Evolutionary conservation across 2,113 vertebrate genomes (phyloP).

Genomic region (Burhinus oedicnemus): DNA sequence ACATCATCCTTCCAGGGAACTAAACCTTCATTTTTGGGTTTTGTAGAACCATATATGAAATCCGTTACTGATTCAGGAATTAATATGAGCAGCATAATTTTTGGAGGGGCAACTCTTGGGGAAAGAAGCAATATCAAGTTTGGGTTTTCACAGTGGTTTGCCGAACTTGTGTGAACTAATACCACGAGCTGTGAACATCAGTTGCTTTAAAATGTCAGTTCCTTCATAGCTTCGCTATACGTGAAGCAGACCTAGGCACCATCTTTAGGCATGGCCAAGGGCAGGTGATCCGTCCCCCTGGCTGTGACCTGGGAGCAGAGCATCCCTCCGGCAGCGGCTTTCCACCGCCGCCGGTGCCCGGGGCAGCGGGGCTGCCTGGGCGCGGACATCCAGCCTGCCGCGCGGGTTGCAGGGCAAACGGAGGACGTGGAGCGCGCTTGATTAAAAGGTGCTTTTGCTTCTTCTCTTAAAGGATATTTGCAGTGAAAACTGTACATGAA

Average conservation of each 20-base stretch:
- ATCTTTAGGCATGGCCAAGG: neutral
- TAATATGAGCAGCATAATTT: neutral
- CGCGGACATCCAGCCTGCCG: neutral
- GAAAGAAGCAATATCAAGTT: neutral
- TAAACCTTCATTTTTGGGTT: neutral
- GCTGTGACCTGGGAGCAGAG: neutral
- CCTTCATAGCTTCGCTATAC: accelerated
- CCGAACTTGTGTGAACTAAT: accelerated
- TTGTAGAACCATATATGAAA: neutral
- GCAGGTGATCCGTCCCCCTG: neutral
- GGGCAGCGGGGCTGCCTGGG: neutral
- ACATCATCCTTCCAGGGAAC: accelerated
- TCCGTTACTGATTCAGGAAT: neutral
- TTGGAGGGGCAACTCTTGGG: neutral
- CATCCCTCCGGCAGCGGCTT: neutral
- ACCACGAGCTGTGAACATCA: neutral
- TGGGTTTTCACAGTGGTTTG: neutral
- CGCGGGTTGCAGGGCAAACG: neutral
- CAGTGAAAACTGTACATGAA: conserved; percentile 46
- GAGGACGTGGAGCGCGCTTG: neutral
- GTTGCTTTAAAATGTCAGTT: neutral
- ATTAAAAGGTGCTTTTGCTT: conserved; percentile 41
- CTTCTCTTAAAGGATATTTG: conserved; percentile 41
- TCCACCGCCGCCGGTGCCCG: neutral
- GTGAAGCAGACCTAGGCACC: neutral